Conservation (phyloP, 2,888 invertebrate genomes). For the Noctuana brunneofusca region DNA sequence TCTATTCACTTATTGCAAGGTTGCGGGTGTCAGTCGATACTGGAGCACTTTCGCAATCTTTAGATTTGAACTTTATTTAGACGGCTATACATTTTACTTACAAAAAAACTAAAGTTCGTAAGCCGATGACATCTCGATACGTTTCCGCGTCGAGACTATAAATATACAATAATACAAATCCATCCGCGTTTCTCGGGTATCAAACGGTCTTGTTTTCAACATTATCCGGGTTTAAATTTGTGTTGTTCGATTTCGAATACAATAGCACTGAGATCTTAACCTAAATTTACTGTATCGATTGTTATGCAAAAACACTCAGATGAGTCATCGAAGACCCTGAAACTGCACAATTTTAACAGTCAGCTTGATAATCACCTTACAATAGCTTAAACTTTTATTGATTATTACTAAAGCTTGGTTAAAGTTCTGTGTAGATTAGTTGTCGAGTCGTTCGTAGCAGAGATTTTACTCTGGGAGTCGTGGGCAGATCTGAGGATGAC, state of each 20-base stretch:
- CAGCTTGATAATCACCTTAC: slow-evolving; percentile 67
- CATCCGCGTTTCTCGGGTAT: slow-evolving; percentile 38
- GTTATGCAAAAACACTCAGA: slow-evolving; percentile 78
- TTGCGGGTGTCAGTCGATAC: slow-evolving; percentile 72
- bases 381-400: slow-evolving; percentile 55
- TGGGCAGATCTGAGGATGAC: no score
- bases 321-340: slow-evolving; percentile 64
- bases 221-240: slow-evolving; percentile 49
- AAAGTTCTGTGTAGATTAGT: no score
- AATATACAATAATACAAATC: slow-evolving; percentile 70
- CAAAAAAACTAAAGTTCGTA: slow-evolving; percentile 65
- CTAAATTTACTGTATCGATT: slow-evolving; percentile 81
- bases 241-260: slow-evolving; percentile 66
- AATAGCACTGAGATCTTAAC: slow-evolving; percentile 77
- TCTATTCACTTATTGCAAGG: slow-evolving; percentile 74
- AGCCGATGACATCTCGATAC: slow-evolving; percentile 75
- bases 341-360: slow-evolving; percentile 48
- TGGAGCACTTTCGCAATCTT: slow-evolving; percentile 73
- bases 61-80: slow-evolving; percentile 65
- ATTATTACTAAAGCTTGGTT: no score
- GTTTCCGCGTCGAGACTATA: slow-evolving; percentile 75
- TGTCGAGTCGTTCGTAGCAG: no score
- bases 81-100: slow-evolving; percentile 60
- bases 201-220: slow-evolving; percentile 22
- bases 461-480: no score